Base-by-base conservation (phyloP, 2,888 invertebrate species). In the Zhengitettix transpicula region DNA sequence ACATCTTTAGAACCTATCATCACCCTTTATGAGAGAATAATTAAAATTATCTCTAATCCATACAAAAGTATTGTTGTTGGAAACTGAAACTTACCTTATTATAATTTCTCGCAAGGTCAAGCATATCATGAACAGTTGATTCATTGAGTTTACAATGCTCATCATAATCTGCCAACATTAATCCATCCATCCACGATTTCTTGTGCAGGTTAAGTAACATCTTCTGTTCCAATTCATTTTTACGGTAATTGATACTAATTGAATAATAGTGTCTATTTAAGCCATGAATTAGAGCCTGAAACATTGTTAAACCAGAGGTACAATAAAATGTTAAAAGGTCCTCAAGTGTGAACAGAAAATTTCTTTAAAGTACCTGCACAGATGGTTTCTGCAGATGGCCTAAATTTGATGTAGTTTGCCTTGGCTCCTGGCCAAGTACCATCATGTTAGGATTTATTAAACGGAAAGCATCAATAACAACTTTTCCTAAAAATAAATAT, bases 391-490 rank as follows among this genome's bases (percentile, higher is more conserved):
- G 95, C 68, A 99, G 80, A 75, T 99, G 98, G 1, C 99, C 99
- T 70, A 99, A 80, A 75, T 99, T 99, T 59, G 97, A 98, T 10
- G 99, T 99, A 1, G 98, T 99, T 74, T 99, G 99, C 60, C 99
- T 79, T 0, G 99, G 98, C 72, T 99, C 99, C 74, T 99, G 98
- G 1, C 96, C 97, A 51, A 99, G 78, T 9, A 98, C 97, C 88
- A 99, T 90, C 89, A 96, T 96, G 72, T 98, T 98, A 12, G 98
- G 97, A 77, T 98, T 98, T 70, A 99, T 99, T 65, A 99, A 82
- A 68, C 98, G 87, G 79, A 99, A 99, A 64, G 99, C 99, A 79
- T 99, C 99, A 69, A 99, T 98, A n/a, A 98, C 98, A 55, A 98
- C 95, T 82, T 97, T 89, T 5, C 74, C 71, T 70, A 62, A 57